Evolutionary conservation across 2,888 invertebrate species (phyloP).

Genomic region (Leptinotarsa rubiginosa): DNA sequence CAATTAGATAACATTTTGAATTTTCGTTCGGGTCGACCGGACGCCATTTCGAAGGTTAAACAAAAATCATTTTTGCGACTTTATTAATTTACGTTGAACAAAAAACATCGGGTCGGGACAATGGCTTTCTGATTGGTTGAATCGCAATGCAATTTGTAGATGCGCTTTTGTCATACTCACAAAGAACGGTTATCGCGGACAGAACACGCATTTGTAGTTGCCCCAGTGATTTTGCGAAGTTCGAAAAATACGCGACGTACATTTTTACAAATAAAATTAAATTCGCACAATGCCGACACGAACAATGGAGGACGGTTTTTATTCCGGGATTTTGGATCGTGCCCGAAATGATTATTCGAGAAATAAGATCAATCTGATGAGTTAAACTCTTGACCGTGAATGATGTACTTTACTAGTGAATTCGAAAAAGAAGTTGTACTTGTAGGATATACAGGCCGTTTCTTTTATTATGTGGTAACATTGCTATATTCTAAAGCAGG

Average conservation of each 20-base stretch:
- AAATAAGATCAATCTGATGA: no score
- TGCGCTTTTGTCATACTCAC: slow-evolving; percentile 62
- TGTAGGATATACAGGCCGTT: no score
- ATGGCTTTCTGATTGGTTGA: slow-evolving; percentile 67
- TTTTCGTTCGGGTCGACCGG: slow-evolving; percentile 55
- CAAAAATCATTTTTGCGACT: slow-evolving; percentile 59
- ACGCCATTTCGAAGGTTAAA: slow-evolving; percentile 51
- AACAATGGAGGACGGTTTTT: slow-evolving; percentile 11
- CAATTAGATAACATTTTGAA: slow-evolving; percentile 56
- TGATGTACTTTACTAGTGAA: no score
- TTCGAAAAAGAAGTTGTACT: no score
- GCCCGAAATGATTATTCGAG: no score
- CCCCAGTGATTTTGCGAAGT: slow-evolving; percentile 33
- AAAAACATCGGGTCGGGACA: slow-evolving; percentile 62
- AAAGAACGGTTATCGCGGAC: slow-evolving; percentile 65
- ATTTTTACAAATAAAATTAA: slow-evolving; percentile 24
- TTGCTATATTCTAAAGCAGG: no score
- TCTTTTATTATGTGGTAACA: no score
- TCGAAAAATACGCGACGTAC: slow-evolving; percentile 20
- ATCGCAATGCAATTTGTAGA: slow-evolving; percentile 68
- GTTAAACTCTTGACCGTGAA: no score
- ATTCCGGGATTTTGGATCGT: neutral
- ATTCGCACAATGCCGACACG: slow-evolving; percentile 10
- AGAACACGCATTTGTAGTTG: slow-evolving; percentile 60
- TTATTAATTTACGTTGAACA: slow-evolving; percentile 59